Percentiles rank a stretch among this genome's conserved stretches.
Conservation (phyloP, 2,797 vertebrate species). For the Ceryle rudis region DNA sequence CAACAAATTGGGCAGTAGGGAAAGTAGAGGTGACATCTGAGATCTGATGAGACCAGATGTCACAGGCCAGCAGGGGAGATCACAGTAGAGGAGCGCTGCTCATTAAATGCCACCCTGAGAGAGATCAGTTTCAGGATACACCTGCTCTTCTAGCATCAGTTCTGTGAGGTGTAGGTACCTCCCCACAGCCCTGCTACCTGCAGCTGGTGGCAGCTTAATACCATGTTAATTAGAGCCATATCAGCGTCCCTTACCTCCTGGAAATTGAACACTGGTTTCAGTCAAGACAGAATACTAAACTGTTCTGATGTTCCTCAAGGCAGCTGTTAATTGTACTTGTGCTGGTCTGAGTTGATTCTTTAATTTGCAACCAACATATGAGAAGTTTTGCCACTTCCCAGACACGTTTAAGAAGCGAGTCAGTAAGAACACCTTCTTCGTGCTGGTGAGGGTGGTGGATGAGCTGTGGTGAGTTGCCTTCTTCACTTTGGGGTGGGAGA, state of each 20-base stretch:
- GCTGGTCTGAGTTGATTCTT: conserved; percentile 70
- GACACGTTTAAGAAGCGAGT: conserved; percentile 97
- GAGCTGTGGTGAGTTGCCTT: conserved; percentile 92
- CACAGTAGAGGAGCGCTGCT: background rate
- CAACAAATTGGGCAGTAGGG: background rate
- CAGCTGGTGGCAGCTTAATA: background rate
- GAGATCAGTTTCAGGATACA: background rate
- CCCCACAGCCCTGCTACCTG: background rate
- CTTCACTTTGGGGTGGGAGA: accelerated
- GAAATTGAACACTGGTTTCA: background rate
- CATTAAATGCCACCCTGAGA: conserved; percentile 11
- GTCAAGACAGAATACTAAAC: background rate
- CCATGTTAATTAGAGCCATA: background rate
- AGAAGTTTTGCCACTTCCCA: conserved; percentile 94
- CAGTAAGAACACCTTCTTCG: conserved; percentile 99
- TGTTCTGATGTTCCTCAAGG: background rate
- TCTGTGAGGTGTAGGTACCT: background rate
- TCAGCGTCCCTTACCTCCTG: background rate
- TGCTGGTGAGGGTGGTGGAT: conserved; percentile 96
- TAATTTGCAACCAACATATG: conserved; percentile 89
- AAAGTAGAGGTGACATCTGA: background rate
- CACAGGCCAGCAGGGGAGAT: background rate
- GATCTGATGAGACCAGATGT: conserved; percentile 31
- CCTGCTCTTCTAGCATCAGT: background rate
- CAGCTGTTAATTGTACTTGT: background rate